Evolutionary conservation across 2,113 vertebrate genomes (phyloP).

Genomic region (Perognathus longimembris): DNA sequence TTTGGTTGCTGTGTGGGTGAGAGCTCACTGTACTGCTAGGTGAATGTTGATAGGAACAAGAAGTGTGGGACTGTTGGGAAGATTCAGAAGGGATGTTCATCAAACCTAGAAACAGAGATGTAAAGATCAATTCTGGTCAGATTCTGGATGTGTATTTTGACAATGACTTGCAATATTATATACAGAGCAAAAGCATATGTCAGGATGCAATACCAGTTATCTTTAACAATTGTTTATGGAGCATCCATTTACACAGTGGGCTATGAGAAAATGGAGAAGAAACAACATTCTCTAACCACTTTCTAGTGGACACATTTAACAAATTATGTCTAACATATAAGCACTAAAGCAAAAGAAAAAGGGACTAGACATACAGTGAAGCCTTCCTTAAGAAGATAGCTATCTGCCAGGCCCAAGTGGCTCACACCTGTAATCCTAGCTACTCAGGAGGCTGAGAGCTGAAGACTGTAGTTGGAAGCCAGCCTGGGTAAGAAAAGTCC

Average conservation of each 20-base stretch:
- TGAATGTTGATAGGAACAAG: constrained; percentile 93
- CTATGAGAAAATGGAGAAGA: constrained; percentile 27
- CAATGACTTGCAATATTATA: constrained; percentile 40
- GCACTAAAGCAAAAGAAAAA: constrained; percentile 13
- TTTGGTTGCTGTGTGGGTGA: constrained; percentile 91
- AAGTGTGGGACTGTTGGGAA: constrained; percentile 92
- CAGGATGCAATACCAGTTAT: not conserved
- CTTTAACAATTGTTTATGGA: constrained; percentile 29
- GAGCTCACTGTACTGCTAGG: constrained; percentile 91
- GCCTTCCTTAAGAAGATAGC: not conserved
- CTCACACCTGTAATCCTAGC: too few species aligned
- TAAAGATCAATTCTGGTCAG: constrained; percentile 43
- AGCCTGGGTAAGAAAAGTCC: too few species aligned
- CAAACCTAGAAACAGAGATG: constrained; percentile 85
- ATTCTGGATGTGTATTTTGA: not conserved
- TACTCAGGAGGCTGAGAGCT: too few species aligned
- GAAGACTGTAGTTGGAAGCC: too few species aligned
- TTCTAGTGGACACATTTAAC: not conserved
- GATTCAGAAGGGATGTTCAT: constrained; percentile 90
- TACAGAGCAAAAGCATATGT: constrained; percentile 24
- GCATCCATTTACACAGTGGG: not conserved
- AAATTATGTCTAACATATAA: not conserved
- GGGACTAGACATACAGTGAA: not conserved
- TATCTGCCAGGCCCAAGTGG: too few species aligned
- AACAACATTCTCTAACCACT: not conserved